Evolutionary conservation across 2,888 invertebrate species (phyloP), one percentile per base, ranked within the genome.

Genomic region (Seira sanloemensis): DNA sequence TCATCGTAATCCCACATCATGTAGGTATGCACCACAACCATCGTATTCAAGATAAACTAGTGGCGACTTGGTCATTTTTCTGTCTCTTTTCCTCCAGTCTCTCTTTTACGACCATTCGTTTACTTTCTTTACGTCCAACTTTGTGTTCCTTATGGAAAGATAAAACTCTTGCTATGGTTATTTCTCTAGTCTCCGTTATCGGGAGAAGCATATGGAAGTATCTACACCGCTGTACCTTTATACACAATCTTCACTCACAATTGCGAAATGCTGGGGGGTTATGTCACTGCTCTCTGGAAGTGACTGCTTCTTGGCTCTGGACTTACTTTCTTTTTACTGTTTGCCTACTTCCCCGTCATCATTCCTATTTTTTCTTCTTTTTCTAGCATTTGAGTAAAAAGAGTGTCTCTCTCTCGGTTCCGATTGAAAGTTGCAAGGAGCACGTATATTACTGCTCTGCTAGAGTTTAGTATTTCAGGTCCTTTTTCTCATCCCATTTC

Each of bases 271-370:
- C n/a, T n/a, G n/a, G n/a, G n/a, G n/a, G 4, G 12, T 37, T 7
- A 37, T 37, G 37, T 37, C 37, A 4, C 37, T 37, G 37, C n/a
- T n/a, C n/a, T n/a, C 80, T 82, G 82, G 54, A 83, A 77, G 71
- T 83, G 82, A 77, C 82, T 83, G 67, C 46, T 83, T 71, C 75
- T 75, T 81, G 81, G 81, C 75, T 81, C 81, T 74, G 18, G 19
- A 24, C 50, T 79, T 73, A 66, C 73, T 21, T 25, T 58, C 16
- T 19, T 69, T 46, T 37, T 37, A 37, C 37, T 73, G 24, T 62
- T 46, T 62, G 12, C 58, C 16, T 21, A 54, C 37, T 18, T 4
- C 23, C 12, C 12, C 66, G 21, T 66, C 66, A 21, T 21, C 66
- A 66, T 66, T 21, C 66, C 66, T 18, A 37, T 69, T 81, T 54